Evolutionary conservation across 2,888 invertebrate species (phyloP).

Genomic region (Sclerodermus sp.): DNA sequence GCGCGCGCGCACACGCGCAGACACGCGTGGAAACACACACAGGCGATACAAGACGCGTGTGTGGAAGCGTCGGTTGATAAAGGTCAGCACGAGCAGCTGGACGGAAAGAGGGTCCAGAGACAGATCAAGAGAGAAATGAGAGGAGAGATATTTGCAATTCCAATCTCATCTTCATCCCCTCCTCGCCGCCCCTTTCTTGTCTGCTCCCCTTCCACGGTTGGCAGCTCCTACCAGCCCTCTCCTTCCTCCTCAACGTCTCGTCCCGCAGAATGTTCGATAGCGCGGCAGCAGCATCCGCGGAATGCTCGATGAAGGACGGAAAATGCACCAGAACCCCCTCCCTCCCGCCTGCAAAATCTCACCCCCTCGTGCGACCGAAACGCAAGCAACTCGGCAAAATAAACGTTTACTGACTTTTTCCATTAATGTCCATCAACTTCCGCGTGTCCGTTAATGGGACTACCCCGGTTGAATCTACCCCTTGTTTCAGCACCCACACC

Average conservation of each 20-base stretch:
- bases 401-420: background rate
- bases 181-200: slow-evolving; percentile 4
- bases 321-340: background rate
- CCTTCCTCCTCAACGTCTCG: slow-evolving; percentile 2
- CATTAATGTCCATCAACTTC: background rate
- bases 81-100: slow-evolving; percentile 14
- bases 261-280: slow-evolving; percentile 22
- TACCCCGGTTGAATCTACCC: too few relatives aligned
- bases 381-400: background rate
- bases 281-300: slow-evolving; percentile 23
- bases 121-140: slow-evolving; percentile 21
- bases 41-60: too few relatives aligned
- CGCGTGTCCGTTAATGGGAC: too few relatives aligned
- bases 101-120: slow-evolving; percentile 17
- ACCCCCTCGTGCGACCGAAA: slow-evolving; percentile 3
- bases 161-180: slow-evolving; percentile 31
- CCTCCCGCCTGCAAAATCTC: slow-evolving; percentile 6
- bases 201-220: slow-evolving; percentile 5
- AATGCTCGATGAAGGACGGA: slow-evolving; percentile 27
- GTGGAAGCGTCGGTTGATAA: background rate
- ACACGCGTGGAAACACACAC: too few relatives aligned
- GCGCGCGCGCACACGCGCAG: too few relatives aligned
- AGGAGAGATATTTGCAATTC: slow-evolving; percentile 38
- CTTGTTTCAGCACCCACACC: too few relatives aligned
- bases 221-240: background rate